A percentile compares a stretch with the other conserved stretches of the same genome.
Evolutionary conservation across 1,140 invertebrate species (phyloP).

Genomic region (Reticulitermes speratus): DNA sequence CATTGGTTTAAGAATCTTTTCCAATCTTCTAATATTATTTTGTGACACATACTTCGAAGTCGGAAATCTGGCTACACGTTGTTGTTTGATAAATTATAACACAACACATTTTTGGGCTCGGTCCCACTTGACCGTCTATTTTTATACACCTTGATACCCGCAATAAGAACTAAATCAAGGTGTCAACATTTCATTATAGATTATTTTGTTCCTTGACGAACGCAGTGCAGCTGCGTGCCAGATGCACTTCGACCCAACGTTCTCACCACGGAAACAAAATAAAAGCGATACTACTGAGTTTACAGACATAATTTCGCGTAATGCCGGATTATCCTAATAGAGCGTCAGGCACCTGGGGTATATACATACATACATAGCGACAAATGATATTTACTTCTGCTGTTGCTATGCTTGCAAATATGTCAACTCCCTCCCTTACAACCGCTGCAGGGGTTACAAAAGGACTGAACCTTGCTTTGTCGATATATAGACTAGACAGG

Average conservation of each 20-base stretch:
- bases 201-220: neutral
- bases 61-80: too few relatives aligned
- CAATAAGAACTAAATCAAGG: neutral
- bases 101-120: too few relatives aligned
- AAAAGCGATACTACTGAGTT: neutral
- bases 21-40: too few relatives aligned
- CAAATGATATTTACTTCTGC: neutral
- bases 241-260: neutral
- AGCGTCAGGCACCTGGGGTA: neutral
- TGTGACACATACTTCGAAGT: too few relatives aligned
- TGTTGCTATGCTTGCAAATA: neutral
- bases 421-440: neutral
- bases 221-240: neutral
- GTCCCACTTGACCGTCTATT: too few relatives aligned
- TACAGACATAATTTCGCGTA: conserved; percentile 2
- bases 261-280: neutral
- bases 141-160: too few relatives aligned
- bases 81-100: too few relatives aligned
- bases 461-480: too few relatives aligned
- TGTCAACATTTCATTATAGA: neutral
- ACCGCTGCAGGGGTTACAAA: neutral
- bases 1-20: too few relatives aligned
- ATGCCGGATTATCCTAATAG: neutral
- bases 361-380: neutral
- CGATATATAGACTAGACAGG: too few relatives aligned